Conservation (phyloP, 92 coral and sea anemone genomes). For the Epizoanthus illoricatus region DNA sequence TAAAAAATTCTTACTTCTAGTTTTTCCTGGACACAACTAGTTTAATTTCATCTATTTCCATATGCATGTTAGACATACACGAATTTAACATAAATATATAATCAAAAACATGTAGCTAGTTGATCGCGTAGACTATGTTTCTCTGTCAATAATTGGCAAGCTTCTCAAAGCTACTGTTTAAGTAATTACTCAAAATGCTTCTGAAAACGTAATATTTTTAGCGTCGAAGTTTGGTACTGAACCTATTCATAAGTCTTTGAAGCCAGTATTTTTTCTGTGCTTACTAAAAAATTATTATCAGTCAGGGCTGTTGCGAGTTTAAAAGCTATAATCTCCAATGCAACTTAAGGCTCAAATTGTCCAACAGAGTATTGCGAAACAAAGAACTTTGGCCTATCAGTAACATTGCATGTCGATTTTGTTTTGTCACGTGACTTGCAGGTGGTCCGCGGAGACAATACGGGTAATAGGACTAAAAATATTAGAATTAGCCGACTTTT, state of each 20-base stretch:
- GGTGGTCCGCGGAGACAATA: neutral
- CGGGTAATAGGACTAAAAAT: neutral
- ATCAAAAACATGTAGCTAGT: neutral
- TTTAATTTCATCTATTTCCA: neutral
- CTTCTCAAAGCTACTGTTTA: neutral
- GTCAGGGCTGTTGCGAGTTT: neutral
- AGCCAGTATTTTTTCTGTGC: neutral
- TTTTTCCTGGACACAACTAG: neutral
- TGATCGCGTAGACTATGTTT: neutral
- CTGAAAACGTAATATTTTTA: neutral
- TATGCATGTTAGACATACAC: neutral
- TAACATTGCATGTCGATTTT: neutral
- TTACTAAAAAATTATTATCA: neutral
- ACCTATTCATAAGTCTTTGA: neutral
- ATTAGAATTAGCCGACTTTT: too few relatives aligned
- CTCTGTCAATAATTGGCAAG: neutral
- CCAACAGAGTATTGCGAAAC: conserved; percentile 4
- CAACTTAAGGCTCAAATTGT: conserved; percentile 3
- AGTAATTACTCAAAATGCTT: neutral
- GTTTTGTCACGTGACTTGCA: conserved; percentile 36
- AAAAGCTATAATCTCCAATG: conserved; percentile 10
- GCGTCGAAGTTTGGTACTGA: neutral
- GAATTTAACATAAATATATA: neutral
- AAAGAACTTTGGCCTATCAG: conserved; percentile 14
- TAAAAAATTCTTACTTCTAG: neutral